phyloP scores from a whole-genome alignment of 2,888 invertebrate genomes.

The Priapulus caudatus region DNA sequence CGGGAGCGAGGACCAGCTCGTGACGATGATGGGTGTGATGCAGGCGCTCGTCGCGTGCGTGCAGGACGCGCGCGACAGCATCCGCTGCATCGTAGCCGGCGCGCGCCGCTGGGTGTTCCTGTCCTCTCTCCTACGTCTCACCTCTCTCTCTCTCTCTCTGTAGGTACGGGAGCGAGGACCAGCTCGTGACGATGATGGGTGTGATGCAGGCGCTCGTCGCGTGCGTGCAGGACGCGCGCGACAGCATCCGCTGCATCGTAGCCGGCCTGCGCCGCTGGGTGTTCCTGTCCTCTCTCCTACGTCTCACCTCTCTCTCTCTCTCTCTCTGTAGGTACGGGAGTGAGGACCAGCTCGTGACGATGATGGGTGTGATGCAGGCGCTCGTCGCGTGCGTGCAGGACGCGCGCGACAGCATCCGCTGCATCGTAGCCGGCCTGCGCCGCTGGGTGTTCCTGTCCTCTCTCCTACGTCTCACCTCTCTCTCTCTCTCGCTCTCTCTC shows the following conservation, averaged over 20 bases:
- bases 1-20: conserved; percentile 84
- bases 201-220: conserved; percentile 87
- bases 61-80: conserved; percentile 60
- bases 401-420: conserved; percentile 61
- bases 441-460: conserved; percentile 83
- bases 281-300: too few species aligned
- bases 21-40: conserved; percentile 84
- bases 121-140: too few species aligned
- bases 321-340: conserved; percentile 69
- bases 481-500: too few species aligned
- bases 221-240: conserved; percentile 66
- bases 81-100: conserved; percentile 59
- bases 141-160: too few species aligned
- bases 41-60: conserved; percentile 85
- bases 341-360: conserved; percentile 82
- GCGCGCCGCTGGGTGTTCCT: conserved; percentile 82
- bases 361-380: conserved; percentile 90
- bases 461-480: too few species aligned
- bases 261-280: conserved; percentile 78
- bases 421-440: conserved; percentile 58
- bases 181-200: conserved; percentile 82
- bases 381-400: conserved; percentile 77
- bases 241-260: conserved; percentile 55
- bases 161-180: conserved; percentile 83
- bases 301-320: too few species aligned